phyloP scores from a whole-genome alignment of 2,113 vertebrate genomes.

The Struthio camelus region DNA sequence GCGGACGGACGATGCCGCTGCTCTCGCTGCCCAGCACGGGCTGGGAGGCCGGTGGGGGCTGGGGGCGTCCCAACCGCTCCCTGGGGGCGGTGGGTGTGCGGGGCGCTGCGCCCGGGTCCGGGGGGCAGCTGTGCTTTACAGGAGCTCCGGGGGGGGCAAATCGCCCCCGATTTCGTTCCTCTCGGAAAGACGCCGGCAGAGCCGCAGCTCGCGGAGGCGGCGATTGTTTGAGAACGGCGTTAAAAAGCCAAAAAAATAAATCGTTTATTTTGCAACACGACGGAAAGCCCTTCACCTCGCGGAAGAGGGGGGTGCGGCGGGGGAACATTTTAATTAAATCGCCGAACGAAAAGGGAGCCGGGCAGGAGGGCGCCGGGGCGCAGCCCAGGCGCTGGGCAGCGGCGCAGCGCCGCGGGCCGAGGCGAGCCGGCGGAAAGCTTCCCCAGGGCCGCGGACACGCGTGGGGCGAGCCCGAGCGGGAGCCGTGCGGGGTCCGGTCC shows the following conservation, averaged over 20 bases:
- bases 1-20: not conserved
- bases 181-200: not conserved
- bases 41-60: not conserved
- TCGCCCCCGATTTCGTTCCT: conserved; percentile 40
- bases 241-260: not conserved
- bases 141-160: not conserved
- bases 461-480: not conserved
- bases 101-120: not conserved
- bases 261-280: not conserved
- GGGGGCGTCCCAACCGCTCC: not conserved
- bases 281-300: not conserved
- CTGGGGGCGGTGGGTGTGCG: not conserved
- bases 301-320: not conserved
- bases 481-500: no score
- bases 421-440: not conserved
- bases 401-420: not conserved
- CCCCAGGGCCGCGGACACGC: not conserved
- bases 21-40: not conserved
- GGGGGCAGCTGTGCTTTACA: not conserved
- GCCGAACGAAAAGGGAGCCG: not conserved
- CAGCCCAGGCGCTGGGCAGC: not conserved
- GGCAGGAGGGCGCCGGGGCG: not conserved
- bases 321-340: not conserved
- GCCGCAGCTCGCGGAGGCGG: not conserved
- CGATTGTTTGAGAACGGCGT: not conserved